Base-by-base conservation (phyloP, 2,888 invertebrate species). In the Julus scandinavius region DNA sequence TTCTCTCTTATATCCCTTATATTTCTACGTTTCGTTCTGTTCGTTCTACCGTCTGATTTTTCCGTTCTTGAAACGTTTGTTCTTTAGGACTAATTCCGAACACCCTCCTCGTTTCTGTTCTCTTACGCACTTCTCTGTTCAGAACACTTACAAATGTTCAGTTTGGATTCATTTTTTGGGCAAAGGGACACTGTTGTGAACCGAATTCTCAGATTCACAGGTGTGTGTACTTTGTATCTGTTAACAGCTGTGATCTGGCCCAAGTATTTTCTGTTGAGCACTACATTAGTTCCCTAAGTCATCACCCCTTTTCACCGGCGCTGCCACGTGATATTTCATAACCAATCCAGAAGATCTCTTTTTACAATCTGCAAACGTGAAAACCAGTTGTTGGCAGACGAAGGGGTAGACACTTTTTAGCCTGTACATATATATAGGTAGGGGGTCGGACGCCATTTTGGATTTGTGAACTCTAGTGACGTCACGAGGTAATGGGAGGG, bases 311-410 rank as follows among this genome's bases (percentile, higher is more conserved):
- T 80, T 38, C 80, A 80, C 80, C 38, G 80, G 80, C 80, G 80
- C 80, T 38, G 80, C 80, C 80, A 80, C 80, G 80, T 80, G 80
- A 80, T 38, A 80, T 80, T 80, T 80, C 80, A 80, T 13, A 38
- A 15, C 80, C 29, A 80, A 38, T 38, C 38, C 15, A 80, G n/a
- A 80, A 38, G 80, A 80, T 40, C 80, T 80, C 80, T 29, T 40
- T 72, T 80, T 20, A 54, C 17, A 17, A 54, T 1, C 15, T 15
- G 15, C 54, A 7, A 54, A 54, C 54, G 54, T 54, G 54, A 38
- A 58, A 80, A 80, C 63, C 63, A 63, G 20, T 63, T 63, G 80
- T 13, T 80, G 80, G 80, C 80, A 80, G 80, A 80, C 80, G 80
- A 38, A 80, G 80, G 80, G 29, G 29, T 80, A 80, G 38, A 80